Base-by-base conservation (phyloP, 1,140 invertebrate species). In the Antheraea mylitta region DNA sequence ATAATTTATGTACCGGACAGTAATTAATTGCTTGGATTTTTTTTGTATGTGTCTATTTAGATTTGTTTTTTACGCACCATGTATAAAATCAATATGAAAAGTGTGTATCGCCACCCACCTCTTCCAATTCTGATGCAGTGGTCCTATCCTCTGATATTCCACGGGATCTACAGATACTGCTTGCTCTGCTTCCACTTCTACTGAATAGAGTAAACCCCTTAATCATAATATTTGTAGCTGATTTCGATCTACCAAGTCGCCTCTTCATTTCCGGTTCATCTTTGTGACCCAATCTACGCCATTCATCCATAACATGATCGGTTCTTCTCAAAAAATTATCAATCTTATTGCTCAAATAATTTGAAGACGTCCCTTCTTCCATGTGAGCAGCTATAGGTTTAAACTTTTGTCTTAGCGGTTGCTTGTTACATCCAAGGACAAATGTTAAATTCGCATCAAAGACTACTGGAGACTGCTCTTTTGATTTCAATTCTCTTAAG, bases 231-330 rank as follows among this genome's bases (percentile, higher is more conserved):
- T 96, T 96, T 6, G 95, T 96, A 0, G 95, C 95, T 68, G 96
- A 96, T 38, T 94, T 94, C n/a, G 95, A 96, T 74, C 95, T 94
- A 8, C 94, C 94, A 19, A 95, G 75, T 73, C 81, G 86, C n/a
- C 85, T 90, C 69, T 90, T 91, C 70, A 80, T 77, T 45, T 91
- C 85, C 42, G 81, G 63, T 42, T 94, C 93, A 72, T 94, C 94
- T 71, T 92, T 94, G 66, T 93, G 93, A 0, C 95, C 95, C 7
- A 95, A 75, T 67, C 94, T 92, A 69, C 94, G 93, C 96, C 96
- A 97, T 80, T 97, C 96, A 73, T 97, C 96, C 94, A 96, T 96
- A 0, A 97, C 94, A 83, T 97, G 96, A 85, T 97, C 96, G 4
- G 96, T 97, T 66, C 96, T 94, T 79, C 95, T 94, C 8, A 98